phyloP scores from a whole-genome alignment of 2,888 invertebrate species.

The Aphodius granarius region DNA sequence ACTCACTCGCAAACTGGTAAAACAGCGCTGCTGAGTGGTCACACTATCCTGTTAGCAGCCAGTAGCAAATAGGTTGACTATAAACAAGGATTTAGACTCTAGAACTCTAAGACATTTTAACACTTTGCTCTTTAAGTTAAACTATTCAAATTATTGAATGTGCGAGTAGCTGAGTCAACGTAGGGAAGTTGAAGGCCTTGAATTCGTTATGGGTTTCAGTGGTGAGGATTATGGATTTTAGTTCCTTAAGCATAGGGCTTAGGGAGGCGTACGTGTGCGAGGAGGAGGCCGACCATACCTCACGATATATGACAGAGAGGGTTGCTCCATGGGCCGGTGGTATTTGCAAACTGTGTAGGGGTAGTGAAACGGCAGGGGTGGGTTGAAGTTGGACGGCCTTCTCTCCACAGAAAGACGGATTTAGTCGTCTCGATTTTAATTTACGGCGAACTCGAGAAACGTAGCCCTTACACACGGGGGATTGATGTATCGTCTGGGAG shows the following conservation, averaged over 20 bases:
- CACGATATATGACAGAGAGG: not conserved
- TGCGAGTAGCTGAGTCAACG: conserved; percentile 24
- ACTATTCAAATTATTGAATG: conserved; percentile 13
- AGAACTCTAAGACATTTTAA: not conserved
- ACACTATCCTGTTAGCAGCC: too few species aligned
- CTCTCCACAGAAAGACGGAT: conserved; percentile 13
- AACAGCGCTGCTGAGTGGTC: too few species aligned
- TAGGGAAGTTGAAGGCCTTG: conserved; percentile 19
- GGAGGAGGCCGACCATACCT: conserved; percentile 23
- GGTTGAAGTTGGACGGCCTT: conserved; percentile 8
- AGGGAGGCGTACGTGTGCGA: conserved; percentile 43
- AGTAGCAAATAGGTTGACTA: too few species aligned
- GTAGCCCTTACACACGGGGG: not conserved
- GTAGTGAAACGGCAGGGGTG: conserved; percentile 29
- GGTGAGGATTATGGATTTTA: conserved; percentile 46
- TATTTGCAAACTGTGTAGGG: conserved; percentile 41
- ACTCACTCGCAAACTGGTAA: too few species aligned
- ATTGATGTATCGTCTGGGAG: conserved; percentile 12
- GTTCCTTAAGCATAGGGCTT: conserved; percentile 46
- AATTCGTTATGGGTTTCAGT: conserved; percentile 38
- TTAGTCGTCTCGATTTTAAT: conserved; percentile 21
- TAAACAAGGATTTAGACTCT: not conserved
- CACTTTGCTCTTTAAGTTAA: not conserved
- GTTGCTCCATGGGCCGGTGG: conserved; percentile 40
- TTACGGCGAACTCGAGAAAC: conserved; percentile 2